phyloP scores from a whole-genome alignment of 2,113 vertebrate species.

The Panthera uncia region DNA sequence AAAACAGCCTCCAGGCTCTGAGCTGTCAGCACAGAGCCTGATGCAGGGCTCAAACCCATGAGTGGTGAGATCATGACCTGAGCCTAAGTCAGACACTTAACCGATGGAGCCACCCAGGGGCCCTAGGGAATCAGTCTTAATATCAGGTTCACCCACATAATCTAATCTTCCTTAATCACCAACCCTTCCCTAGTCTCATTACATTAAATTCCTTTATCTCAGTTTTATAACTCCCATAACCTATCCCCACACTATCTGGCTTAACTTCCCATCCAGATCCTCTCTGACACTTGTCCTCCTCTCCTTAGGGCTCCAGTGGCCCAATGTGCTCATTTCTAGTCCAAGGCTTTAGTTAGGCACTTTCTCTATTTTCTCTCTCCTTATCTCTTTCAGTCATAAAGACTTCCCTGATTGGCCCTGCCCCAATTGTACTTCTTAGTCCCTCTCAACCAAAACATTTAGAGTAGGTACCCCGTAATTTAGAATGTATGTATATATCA shows the following conservation, averaged over 20 bases:
- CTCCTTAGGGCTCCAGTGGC: background rate
- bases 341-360: background rate
- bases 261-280: background rate
- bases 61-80: too few species aligned
- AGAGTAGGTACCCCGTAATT: background rate
- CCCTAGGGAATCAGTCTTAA: background rate
- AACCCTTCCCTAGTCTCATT: background rate
- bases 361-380: background rate
- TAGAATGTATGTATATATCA: background rate
- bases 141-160: background rate
- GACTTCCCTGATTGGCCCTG: background rate
- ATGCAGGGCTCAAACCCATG: too few species aligned
- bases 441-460: background rate
- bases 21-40: too few species aligned
- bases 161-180: background rate
- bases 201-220: background rate
- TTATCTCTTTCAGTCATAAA: constrained; percentile 11
- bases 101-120: too few species aligned
- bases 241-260: background rate
- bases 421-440: background rate
- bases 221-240: background rate
- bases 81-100: too few species aligned
- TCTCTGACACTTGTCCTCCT: background rate
- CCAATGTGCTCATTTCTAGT: background rate
- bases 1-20: too few species aligned